Conservation (phyloP, 2,888 invertebrate genomes). For the Pyrrhia umbra region DNA sequence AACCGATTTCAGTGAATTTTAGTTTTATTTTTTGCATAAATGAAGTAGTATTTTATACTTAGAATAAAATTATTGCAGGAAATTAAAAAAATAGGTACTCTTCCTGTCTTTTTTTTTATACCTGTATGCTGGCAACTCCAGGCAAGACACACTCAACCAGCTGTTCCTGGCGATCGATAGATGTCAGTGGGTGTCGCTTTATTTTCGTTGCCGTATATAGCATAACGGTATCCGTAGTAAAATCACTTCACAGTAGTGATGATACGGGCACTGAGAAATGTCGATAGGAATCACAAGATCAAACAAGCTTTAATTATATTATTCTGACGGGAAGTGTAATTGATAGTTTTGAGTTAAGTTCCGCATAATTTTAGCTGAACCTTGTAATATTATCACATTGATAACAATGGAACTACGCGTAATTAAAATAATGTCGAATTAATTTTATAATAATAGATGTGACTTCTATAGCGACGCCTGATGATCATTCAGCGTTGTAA, state of each 20-base stretch:
- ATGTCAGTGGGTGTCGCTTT: constrained; percentile 89
- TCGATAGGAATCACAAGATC: constrained; percentile 32
- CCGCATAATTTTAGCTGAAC: neutral
- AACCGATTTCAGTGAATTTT: neutral
- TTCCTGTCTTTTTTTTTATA: neutral
- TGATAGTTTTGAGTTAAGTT: neutral
- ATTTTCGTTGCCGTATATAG: constrained; percentile 85
- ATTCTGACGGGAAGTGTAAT: neutral
- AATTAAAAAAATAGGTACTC: neutral
- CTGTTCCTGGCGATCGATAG: constrained; percentile 87
- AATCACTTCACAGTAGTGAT: constrained; percentile 74
- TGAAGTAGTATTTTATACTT: neutral
- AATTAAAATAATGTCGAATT: no score
- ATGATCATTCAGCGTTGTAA: neutral
- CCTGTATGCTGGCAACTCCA: constrained; percentile 74
- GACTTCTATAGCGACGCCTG: neutral
- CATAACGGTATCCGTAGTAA: constrained; percentile 88
- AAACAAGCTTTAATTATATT: neutral
- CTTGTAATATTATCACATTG: neutral
- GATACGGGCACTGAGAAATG: constrained; percentile 17
- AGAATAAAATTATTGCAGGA: neutral
- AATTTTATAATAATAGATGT: no score
- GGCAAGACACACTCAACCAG: constrained; percentile 69
- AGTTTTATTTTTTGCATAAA: neutral
- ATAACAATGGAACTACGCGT: no score